Percentiles rank a stretch among this genome's conserved stretches.
Evolutionary conservation across 2,113 vertebrate genomes (phyloP).

Genomic region (Tautogolabrus adspersus): DNA sequence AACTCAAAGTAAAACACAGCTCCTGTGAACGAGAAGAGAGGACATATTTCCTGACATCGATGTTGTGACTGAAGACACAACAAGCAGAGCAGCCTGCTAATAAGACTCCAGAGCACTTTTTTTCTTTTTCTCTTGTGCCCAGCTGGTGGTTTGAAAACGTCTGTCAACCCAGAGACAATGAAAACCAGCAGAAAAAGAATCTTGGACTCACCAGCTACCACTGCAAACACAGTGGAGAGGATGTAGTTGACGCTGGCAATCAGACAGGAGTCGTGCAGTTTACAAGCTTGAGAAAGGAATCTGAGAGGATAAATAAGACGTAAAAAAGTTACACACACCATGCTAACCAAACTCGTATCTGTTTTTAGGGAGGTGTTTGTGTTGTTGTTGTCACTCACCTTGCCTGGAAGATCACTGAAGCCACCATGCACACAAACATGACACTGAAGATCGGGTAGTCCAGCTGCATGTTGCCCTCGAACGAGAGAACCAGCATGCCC

Average conservation of each 20-base stretch:
- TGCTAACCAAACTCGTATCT: background rate
- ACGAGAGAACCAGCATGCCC: constrained; percentile 90
- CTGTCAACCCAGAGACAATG: background rate
- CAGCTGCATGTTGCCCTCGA: constrained; percentile 89
- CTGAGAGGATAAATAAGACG: constrained; percentile 69
- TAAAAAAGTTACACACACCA: background rate
- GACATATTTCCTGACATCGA: background rate
- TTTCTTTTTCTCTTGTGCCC: background rate
- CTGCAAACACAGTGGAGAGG: constrained; percentile 87
- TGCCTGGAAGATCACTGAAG: constrained; percentile 91
- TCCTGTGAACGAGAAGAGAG: constrained; percentile 78
- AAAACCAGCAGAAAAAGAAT: constrained; percentile 15
- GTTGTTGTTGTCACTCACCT: constrained; percentile 81
- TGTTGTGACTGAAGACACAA: background rate
- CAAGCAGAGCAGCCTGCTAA: background rate
- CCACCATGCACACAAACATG: constrained; percentile 95
- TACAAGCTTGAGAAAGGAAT: constrained; percentile 91
- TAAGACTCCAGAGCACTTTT: background rate
- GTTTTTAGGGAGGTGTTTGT: background rate
- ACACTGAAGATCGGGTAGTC: constrained; percentile 95
- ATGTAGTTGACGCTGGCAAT: constrained; percentile 93
- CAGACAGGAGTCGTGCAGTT: constrained; percentile 91
- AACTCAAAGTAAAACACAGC: constrained; percentile 96
- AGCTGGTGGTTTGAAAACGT: background rate
- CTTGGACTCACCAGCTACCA: constrained; percentile 89